Evolutionary conservation across 2,797 vertebrate species (phyloP), one percentile per base, ranked within the genome.

Genomic region (Diplodus puntazzo): DNA sequence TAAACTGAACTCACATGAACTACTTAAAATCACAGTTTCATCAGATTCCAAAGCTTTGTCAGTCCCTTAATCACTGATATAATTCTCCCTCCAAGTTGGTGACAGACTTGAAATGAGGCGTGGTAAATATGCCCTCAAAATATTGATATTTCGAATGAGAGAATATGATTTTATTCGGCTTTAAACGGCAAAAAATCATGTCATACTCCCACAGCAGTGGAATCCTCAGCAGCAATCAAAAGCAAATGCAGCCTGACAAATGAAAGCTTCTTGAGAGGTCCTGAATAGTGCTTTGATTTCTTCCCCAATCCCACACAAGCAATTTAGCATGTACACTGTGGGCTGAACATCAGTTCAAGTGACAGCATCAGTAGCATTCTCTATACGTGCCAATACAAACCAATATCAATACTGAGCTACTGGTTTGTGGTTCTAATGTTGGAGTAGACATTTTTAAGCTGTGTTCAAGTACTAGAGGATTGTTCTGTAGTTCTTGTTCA

Each of bases 241-340:
- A 76, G 86, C 72, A 69, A 61, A 74, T 61, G 73, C 54, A 21
- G 39, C 74, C 80, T 79, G 81, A 77, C 83, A 66, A 90, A 85
- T 84, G 69, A 67, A 84, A 82, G 81, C 82, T 66, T 85, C 77
- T 78, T 85, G 85, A 83, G 69, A 49, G 27, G 52, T 62, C 58
- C 25, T 84, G 81, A 91, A 89, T 79, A 61, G 69, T 1, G 61
- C 86, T 84, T 84, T 89, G 90, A 92, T 91, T 89, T 80, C 42
- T 55, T 54, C 71, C 83, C 69, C 75, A 54, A 64, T 83, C 62
- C 71, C 66, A 71, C 73, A 85, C 68, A 81, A 65, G 60, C 72
- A 73, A 59, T 66, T 68, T 65, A 61, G 59, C 66, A 75, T 69
- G 43, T 53, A 70, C 66, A 75, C 73, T 59, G 63, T 17, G 63